A percentile compares a stretch with the other conserved stretches of the same genome.
These are phyloP conservation scores for Apostichopus leukothele DNA, from an alignment of 53 echinoderm and acorn worm genomes.

Conservation along the genomic window DNA sequence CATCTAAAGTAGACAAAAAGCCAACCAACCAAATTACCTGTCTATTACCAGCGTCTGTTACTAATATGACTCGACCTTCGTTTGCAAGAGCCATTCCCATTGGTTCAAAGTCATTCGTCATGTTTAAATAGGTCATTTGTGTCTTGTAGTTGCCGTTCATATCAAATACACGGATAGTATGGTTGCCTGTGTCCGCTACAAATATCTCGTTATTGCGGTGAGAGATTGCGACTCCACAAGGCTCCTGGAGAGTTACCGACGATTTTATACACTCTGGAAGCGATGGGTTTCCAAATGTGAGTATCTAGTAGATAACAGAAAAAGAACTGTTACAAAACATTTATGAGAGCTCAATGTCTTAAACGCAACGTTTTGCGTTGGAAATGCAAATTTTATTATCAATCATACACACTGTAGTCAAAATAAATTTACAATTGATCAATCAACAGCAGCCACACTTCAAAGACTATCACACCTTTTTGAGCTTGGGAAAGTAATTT, in stretches of 20 bases:
- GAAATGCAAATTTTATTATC: too few species aligned
- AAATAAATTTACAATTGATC: neutral
- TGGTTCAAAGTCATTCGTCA: conserved; percentile 84
- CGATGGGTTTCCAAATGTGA: conserved; percentile 72
- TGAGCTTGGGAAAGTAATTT: neutral
- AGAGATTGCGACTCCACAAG: conserved; percentile 95
- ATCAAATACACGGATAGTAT: conserved; percentile 86
- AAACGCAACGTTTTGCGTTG: too few species aligned
- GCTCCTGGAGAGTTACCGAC: conserved; percentile 76
- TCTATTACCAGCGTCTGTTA: conserved; percentile 83
- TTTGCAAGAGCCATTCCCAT: conserved; percentile 79
- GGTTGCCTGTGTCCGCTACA: conserved; percentile 96
- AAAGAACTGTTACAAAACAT: neutral
- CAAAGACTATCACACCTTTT: too few species aligned
- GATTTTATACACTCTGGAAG: conserved; percentile 56
- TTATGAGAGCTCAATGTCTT: too few species aligned
- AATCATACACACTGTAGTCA: neutral
- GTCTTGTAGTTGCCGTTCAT: conserved; percentile 82
- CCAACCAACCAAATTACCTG: conserved; percentile 48
- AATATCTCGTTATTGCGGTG: conserved; percentile 71
- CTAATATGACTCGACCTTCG: conserved; percentile 59
- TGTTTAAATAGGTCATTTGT: conserved; percentile 79
- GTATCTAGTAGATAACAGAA: conserved; percentile 43
- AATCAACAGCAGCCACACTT: too few species aligned
- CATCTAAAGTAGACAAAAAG: too few species aligned